phyloP scores from a whole-genome alignment of 2,888 invertebrate genomes.

The Cyaniris semiargus region DNA sequence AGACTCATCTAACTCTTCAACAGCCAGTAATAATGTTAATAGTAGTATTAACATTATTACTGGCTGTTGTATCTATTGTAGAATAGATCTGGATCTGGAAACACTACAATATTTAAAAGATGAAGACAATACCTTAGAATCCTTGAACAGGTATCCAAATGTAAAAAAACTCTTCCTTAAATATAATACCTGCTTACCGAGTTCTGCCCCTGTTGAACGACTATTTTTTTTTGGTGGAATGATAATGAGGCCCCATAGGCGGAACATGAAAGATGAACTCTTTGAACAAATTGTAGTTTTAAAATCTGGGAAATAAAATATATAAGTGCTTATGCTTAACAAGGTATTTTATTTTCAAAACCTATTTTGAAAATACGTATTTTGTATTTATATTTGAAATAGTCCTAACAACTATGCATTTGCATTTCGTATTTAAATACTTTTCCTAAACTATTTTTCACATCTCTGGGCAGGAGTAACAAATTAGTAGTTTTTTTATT shows the following conservation, averaged over 20 bases:
- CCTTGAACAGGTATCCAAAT: not conserved
- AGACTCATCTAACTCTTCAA: no score
- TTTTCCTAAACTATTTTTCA: not conserved
- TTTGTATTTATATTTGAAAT: not conserved
- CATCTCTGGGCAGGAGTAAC: no score
- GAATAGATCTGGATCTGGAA: not conserved
- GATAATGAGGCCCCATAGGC: not conserved
- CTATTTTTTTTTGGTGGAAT: no score
- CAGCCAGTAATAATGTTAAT: no score
- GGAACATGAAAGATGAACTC: not conserved
- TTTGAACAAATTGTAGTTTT: not conserved
- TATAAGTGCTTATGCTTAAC: not conserved
- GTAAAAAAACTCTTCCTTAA: not conserved
- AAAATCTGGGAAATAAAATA: not conserved
- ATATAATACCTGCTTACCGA: not conserved
- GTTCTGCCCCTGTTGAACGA: no score
- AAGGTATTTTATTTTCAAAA: not conserved
- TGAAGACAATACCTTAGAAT: not conserved
- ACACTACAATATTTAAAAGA: not conserved
- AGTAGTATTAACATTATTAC: no score
- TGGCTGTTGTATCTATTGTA: no score
- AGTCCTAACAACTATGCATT: not conserved
- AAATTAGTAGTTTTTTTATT: no score
- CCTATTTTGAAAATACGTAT: not conserved
- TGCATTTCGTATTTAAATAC: conserved; percentile 3